Evolutionary conservation across 2,113 vertebrate genomes (phyloP).

Genomic region (Hippocampus zosterae): DNA sequence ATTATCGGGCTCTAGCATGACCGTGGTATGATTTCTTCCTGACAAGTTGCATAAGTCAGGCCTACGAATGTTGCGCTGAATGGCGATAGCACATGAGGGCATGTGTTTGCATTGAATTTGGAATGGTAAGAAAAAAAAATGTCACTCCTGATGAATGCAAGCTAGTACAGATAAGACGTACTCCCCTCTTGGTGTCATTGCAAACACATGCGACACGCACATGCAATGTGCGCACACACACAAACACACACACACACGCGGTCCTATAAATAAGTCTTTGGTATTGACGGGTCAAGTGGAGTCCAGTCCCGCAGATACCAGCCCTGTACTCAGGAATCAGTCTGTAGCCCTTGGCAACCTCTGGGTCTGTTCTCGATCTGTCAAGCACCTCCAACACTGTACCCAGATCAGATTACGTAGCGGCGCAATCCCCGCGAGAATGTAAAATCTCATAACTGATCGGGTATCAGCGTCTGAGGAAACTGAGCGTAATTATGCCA

Average conservation of each 20-base stretch:
- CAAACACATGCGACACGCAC: slow-evolving; percentile 35
- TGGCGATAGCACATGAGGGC: slow-evolving; percentile 41
- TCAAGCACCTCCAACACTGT: slow-evolving; percentile 31
- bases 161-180: slow-evolving; percentile 40
- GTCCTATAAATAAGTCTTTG: slow-evolving; percentile 60
- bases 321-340: slow-evolving; percentile 38
- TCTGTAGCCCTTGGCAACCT: slow-evolving; percentile 37
- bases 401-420: slow-evolving; percentile 32
- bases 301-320: slow-evolving; percentile 57
- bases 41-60: slow-evolving; percentile 57
- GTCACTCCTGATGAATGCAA: slow-evolving; percentile 52
- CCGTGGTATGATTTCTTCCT: slow-evolving; percentile 54
- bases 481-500: slow-evolving; percentile 19
- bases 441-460: slow-evolving; percentile 22
- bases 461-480: slow-evolving; percentile 33
- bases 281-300: slow-evolving; percentile 65
- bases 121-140: slow-evolving; percentile 45
- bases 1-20: slow-evolving; percentile 49
- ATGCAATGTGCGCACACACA: neutral
- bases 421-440: neutral
- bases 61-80: slow-evolving; percentile 41
- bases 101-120: slow-evolving; percentile 56
- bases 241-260: slow-evolving; percentile 8
- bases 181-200: slow-evolving; percentile 15
- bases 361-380: slow-evolving; percentile 44